Percentiles rank a stretch among this genome's conserved stretches.
Evolutionary conservation across 2,797 vertebrate genomes (phyloP).

Genomic region (Pseudomugil gertrudae): DNA sequence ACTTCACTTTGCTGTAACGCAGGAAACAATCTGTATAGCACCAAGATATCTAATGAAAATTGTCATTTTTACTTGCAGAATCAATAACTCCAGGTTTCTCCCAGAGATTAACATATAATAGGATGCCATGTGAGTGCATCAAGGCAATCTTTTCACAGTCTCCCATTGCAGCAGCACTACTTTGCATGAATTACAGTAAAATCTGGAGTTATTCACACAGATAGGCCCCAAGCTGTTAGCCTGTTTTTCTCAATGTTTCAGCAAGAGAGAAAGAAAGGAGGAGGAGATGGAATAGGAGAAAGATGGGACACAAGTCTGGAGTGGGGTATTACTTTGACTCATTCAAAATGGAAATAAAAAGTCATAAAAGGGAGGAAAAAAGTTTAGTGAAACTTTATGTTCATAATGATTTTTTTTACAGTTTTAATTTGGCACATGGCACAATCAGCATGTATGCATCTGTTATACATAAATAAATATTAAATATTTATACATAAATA

Average conservation of each 20-base stretch:
- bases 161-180: constrained; percentile 63
- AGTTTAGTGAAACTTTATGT: constrained; percentile 81
- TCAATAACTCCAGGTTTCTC: constrained; percentile 68
- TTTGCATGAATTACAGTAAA: constrained; percentile 79
- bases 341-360: constrained; percentile 68
- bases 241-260: constrained; percentile 73
- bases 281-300: constrained; percentile 30
- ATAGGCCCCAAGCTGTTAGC: constrained; percentile 73
- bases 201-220: constrained; percentile 71
- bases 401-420: constrained; percentile 85
- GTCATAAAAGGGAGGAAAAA: constrained; percentile 64
- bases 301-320: constrained; percentile 53
- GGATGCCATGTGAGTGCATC: constrained; percentile 70
- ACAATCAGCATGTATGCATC: constrained; percentile 89
- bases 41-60: constrained; percentile 60
- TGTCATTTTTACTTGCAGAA: constrained; percentile 69
- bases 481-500: constrained; percentile 90
- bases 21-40: constrained; percentile 36
- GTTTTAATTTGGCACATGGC: constrained; percentile 91
- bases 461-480: constrained; percentile 91
- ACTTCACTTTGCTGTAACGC: constrained; percentile 16
- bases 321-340: constrained; percentile 51
- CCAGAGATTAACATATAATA: constrained; percentile 69
- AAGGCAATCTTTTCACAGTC: constrained; percentile 71
- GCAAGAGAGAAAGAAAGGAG: constrained; percentile 47